Base-by-base conservation (phyloP, 2,113 vertebrate genomes). In the Toxotes chatareus region DNA sequence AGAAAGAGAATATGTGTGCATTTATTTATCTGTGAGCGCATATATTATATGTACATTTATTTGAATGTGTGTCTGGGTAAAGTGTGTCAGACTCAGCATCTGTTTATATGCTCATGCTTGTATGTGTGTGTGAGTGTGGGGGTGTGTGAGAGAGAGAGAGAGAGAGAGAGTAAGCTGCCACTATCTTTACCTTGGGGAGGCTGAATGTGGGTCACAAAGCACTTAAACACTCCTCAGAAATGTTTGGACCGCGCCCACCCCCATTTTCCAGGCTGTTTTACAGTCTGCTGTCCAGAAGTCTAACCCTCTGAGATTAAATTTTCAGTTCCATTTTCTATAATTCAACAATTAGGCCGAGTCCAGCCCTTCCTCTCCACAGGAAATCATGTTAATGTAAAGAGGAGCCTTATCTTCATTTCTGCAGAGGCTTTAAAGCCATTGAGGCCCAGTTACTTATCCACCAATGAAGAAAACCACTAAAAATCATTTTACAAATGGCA, bases 261-360 rank as follows among this genome's bases (percentile, higher is more conserved):
- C 75, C 27, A 27, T 27, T 27, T 82, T 76, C 76, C 69, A 73
- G 47, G 46, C 57, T 68, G 56, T 77, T 83, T 81, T 73, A 82
- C 81, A 81, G 83, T 79, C 46, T 83, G 79, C 82, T 59, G 79
- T 80, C 62, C 68, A 82, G 70, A 80, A 80, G 64, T 77, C 62
- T 17, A 81, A 85, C 83, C 77, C 70, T 70, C 42, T 0, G 11
- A 87, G 77, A 92, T 90, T 73, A 86, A 47, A 88, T 79, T 89
- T 92, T 92, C 73, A 91, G 68, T 79, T 89, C 65, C 75, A 77
- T 57, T 82, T 90, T 92, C 86, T 83, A 91, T 90, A 89, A 91
- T 90, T 90, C 74, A 91, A 79, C 77, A 91, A 83, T 87, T 77
- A 88, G 75, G 65, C 65, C 0, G 13, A 75, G 80, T 64, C 57